Conservation (phyloP, 2,113 vertebrate genomes). For the Talpa occidentalis region DNA sequence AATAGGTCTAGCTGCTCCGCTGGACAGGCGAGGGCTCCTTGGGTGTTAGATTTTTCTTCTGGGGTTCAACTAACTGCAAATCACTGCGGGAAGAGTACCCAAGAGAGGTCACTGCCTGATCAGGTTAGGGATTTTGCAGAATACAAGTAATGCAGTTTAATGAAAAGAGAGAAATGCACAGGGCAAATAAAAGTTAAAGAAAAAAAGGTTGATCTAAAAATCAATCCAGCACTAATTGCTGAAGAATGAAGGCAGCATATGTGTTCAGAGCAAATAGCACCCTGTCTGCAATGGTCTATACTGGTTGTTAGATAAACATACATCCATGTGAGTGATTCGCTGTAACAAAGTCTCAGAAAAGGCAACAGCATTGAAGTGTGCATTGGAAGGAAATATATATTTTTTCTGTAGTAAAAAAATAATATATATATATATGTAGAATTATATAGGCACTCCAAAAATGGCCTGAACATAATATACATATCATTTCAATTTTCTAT, state of each 20-base stretch:
- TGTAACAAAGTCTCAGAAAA: neutral
- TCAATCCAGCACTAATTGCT: neutral
- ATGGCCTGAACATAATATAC: neutral
- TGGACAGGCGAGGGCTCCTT: neutral
- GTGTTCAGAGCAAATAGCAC: neutral
- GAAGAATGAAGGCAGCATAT: neutral
- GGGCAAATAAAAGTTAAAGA: neutral
- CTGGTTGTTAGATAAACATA: neutral
- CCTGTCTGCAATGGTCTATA: fast-evolving
- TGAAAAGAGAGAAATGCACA: neutral
- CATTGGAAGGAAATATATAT: too few species aligned
- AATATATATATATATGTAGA: neutral
- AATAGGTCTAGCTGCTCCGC: neutral
- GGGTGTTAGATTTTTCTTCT: neutral
- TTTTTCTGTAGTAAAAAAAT: too few species aligned
- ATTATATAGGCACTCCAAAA: neutral
- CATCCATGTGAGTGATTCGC: fast-evolving
- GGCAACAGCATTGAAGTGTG: neutral
- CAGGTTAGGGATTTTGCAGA: constrained; percentile 7
- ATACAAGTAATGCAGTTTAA: neutral
- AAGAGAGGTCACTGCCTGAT: neutral
- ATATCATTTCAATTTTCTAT: neutral
- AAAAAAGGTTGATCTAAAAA: neutral
- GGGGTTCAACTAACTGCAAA: neutral
- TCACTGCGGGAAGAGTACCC: neutral